These are phyloP conservation scores for Boloria selene DNA, from an alignment of 2,888 invertebrate genomes.

Conservation along the genomic window DNA sequence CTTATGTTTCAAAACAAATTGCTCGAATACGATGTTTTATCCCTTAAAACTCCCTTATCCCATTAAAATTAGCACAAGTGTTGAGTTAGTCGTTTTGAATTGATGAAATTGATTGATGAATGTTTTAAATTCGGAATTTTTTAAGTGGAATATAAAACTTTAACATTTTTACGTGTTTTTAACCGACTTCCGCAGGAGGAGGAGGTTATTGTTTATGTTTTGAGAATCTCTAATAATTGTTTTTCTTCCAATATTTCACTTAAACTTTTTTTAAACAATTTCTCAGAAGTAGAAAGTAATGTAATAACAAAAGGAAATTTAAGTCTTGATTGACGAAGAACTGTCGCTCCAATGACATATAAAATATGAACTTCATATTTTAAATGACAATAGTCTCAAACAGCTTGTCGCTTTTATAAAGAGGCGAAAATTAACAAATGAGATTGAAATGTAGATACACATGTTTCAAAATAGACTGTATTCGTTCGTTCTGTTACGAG, in stretches of 20 bases:
- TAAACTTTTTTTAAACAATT: no score
- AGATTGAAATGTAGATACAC: slow-evolving; percentile 13
- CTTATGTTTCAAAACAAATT: no score
- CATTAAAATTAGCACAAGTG: slow-evolving; percentile 9
- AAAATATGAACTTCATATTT: slow-evolving; percentile 4
- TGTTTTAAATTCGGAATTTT: neutral
- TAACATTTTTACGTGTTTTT: no score
- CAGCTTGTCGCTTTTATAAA: slow-evolving; percentile 18
- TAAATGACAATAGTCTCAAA: slow-evolving; percentile 14
- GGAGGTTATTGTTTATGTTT: neutral
- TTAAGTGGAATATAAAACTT: neutral
- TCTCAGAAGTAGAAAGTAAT: no score
- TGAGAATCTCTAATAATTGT: no score
- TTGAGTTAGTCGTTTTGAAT: slow-evolving; percentile 2
- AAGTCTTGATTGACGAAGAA: no score
- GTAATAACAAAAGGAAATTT: no score
- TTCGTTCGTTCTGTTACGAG: neutral
- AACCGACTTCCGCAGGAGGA: no score
- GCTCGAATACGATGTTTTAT: slow-evolving; percentile 3
- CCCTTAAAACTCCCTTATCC: no score
- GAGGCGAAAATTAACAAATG: slow-evolving; percentile 20
- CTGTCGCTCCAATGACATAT: slow-evolving; percentile 3
- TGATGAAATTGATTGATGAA: neutral
- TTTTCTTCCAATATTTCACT: no score
- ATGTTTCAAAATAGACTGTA: slow-evolving; percentile 3